Conservation (phyloP, 2,797 vertebrate species). For the Ctenosaura bakeri region DNA sequence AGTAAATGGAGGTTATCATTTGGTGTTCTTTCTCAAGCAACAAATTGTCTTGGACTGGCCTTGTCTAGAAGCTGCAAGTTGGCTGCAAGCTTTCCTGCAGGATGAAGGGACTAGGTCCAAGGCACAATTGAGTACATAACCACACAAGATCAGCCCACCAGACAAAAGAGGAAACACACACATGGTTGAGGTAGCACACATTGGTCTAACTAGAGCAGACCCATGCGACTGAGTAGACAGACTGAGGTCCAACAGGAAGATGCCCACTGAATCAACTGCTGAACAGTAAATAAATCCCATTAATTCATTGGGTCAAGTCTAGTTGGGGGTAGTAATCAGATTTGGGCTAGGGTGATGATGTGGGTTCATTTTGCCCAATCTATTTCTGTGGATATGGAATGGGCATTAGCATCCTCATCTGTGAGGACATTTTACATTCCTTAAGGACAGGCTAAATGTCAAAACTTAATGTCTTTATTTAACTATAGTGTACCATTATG, state of each 20-base stretch:
- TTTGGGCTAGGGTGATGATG: background rate
- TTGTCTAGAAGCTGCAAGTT: background rate
- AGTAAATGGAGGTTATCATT: background rate
- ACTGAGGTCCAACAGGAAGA: no score
- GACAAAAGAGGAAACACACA: background rate
- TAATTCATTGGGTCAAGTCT: no score
- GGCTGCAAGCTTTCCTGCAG: background rate
- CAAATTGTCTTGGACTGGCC: background rate
- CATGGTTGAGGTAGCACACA: background rate
- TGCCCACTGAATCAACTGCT: no score
- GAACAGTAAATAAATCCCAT: no score
- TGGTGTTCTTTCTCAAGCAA: background rate
- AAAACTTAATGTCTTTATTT: background rate
- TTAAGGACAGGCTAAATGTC: background rate
- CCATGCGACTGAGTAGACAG: no score
- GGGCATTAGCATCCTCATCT: no score
- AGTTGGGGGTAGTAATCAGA: no score
- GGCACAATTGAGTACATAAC: background rate
- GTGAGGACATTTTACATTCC: background rate
- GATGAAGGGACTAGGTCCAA: background rate
- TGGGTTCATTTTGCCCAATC: background rate
- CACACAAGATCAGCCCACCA: background rate
- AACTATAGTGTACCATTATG: background rate
- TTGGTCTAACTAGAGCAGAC: no score
- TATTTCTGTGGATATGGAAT: background rate